These are phyloP conservation scores for Philopotamus ludificatus DNA, from an alignment of 1,140 invertebrate species.

Conservation along the genomic window DNA sequence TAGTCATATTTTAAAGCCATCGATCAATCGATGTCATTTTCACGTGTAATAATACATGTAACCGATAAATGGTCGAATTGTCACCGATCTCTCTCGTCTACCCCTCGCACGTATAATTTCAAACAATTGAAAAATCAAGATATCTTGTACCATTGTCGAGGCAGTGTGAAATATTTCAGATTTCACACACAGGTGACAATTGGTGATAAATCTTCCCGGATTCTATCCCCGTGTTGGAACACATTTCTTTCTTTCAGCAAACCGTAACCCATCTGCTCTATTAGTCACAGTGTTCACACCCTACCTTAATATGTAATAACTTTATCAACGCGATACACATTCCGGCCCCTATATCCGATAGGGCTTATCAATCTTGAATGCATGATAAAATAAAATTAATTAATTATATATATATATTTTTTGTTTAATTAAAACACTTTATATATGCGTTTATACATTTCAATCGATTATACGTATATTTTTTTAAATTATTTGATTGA, in stretches of 20 bases:
- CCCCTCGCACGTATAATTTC: no score
- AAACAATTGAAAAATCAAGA: no score
- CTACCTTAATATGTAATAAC: conserved; percentile 43
- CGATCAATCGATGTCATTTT: no score
- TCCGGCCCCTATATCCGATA: conserved; percentile 20
- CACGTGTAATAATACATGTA: no score
- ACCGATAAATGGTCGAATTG: no score
- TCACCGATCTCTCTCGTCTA: no score
- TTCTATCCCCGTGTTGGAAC: conserved; percentile 23
- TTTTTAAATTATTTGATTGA: conserved; percentile 10
- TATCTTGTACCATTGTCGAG: no score
- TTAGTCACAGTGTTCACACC: conserved; percentile 43
- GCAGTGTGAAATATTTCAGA: conserved; percentile 30
- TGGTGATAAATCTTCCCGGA: conserved; percentile 35
- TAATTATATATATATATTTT: background rate
- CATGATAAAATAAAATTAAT: background rate
- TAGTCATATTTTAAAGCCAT: no score
- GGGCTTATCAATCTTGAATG: conserved; percentile 15
- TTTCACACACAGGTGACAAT: conserved; percentile 36
- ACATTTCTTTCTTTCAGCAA: conserved; percentile 36
- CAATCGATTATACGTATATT: background rate
- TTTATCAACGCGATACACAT: conserved; percentile 43
- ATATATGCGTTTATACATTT: no score
- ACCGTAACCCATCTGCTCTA: conserved; percentile 43
- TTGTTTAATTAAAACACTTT: no score